These are phyloP conservation scores for Pyrocoelia pectoralis DNA, from an alignment of 2,888 invertebrate genomes.

Conservation along the genomic window DNA sequence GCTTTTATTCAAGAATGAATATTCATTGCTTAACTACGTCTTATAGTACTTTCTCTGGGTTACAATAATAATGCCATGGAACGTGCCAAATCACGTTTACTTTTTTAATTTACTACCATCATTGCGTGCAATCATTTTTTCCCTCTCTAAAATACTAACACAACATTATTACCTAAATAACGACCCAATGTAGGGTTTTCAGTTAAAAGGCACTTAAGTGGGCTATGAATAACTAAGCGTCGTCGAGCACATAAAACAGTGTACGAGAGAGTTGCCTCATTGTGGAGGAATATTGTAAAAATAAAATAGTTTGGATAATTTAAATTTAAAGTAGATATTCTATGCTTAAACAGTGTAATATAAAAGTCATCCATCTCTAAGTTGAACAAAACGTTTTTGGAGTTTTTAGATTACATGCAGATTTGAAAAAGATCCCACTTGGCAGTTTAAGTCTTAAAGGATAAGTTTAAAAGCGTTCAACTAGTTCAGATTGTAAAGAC, in stretches of 20 bases:
- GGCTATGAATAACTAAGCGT: conserved; percentile 46
- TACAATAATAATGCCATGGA: conserved; percentile 25
- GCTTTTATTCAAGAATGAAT: conserved; percentile 53
- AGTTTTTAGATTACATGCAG: conserved; percentile 10
- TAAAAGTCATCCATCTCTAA: background rate
- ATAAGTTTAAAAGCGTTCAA: conserved; percentile 12
- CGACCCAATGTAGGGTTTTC: conserved; percentile 28
- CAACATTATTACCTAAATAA: conserved; percentile 32
- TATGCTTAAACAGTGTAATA: background rate
- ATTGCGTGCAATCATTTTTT: conserved; percentile 41
- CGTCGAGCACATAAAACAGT: conserved; percentile 44
- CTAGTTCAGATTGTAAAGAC: conserved; percentile 7
- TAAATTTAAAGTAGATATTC: no score
- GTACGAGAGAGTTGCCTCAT: conserved; percentile 39
- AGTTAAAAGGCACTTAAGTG: conserved; percentile 44
- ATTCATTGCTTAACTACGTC: conserved; percentile 50
- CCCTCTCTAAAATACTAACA: conserved; percentile 24
- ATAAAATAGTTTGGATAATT: conserved; percentile 14
- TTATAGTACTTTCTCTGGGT: conserved; percentile 42
- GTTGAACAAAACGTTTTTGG: background rate
- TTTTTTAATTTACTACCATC: conserved; percentile 46
- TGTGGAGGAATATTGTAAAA: conserved; percentile 26
- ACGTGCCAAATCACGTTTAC: conserved; percentile 47
- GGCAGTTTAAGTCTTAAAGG: conserved; percentile 7
- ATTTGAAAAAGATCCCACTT: background rate